Base-by-base conservation (phyloP, 2,113 vertebrate species). In the Nycticryphes semicollaris region DNA sequence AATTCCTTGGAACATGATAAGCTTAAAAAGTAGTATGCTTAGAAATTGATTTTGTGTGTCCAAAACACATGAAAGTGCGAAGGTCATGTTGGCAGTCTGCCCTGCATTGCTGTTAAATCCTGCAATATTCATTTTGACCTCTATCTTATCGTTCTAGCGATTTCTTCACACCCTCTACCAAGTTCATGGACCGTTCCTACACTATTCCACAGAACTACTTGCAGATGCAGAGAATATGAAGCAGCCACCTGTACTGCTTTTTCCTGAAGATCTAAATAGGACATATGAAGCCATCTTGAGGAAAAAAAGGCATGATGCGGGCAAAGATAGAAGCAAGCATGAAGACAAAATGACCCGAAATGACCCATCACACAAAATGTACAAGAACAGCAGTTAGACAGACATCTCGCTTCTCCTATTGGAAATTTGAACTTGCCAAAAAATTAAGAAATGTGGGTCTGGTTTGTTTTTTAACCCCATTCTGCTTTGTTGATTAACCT, bases 401-500 rank as follows among this genome's bases (percentile, higher is more conserved):
- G 78, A 75, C 10, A 93, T 94, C 91, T 97, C 93, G 94, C 67
- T 91, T 96, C 74, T 88, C 66, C 82, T 83, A 69, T 4, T 76
- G 72, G 86, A 97, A 95, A 98, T 78, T 1, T 94, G 74, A 64
- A 81, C 62, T 96, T 97, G 92, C 69, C 83, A 92, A 94, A 97
- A 94, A 97, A 97, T 96, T 89, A 97, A 95, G 92, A 97, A 98
- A 98, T 94, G 94, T 94, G 75, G 89, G 72, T 87, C 95, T 95
- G 84, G 76, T 96, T 97, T 97, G 85, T 91, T 96, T 97, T 86
- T 82, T 85, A 98, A 97, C 82, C 88, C 96, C 75, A 90, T 96
- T 59, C 69, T 93, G 80, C 93, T 94, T 91, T 96, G 91, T 94
- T 98, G 98, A 98, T 98, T 98, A 98, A 98, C 96, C 92, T 86